Conservation (phyloP, 2,888 invertebrate species). For the Himalopsyche tibetana region DNA sequence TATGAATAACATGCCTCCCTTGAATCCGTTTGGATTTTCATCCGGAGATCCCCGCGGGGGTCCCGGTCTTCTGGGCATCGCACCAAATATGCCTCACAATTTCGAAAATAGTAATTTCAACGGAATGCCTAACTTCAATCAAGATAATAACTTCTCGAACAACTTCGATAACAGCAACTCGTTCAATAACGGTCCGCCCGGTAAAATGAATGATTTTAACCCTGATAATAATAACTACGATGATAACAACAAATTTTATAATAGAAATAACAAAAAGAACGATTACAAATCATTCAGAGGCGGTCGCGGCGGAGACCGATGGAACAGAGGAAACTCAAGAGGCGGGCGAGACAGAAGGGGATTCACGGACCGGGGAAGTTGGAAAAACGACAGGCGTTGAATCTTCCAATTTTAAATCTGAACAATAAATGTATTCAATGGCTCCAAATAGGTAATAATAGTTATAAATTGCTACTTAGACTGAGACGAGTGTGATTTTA, state of each 20-base stretch:
- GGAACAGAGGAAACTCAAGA: constrained; percentile 62
- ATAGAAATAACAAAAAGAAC: constrained; percentile 67
- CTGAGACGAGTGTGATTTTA: constrained; percentile 73
- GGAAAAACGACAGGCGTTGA: constrained; percentile 78
- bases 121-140: constrained; percentile 64
- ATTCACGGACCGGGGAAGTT: constrained; percentile 74
- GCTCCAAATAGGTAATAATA: constrained; percentile 72
- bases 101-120: constrained; percentile 73
- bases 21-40: constrained; percentile 68
- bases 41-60: constrained; percentile 76
- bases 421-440: constrained; percentile 67
- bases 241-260: constrained; percentile 72
- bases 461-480: constrained; percentile 71
- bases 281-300: constrained; percentile 65
- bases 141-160: constrained; percentile 53
- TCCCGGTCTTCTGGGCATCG: constrained; percentile 79
- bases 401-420: constrained; percentile 60
- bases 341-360: constrained; percentile 68
- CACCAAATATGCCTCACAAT: constrained; percentile 77
- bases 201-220: constrained; percentile 68
- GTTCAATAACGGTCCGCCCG: constrained; percentile 74
- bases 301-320: constrained; percentile 60
- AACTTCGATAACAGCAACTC: constrained; percentile 70
- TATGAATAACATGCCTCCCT: constrained; percentile 67
- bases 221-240: constrained; percentile 69